Evolutionary conservation across 2,113 vertebrate genomes (phyloP).

Genomic region (Laticauda colubrina): DNA sequence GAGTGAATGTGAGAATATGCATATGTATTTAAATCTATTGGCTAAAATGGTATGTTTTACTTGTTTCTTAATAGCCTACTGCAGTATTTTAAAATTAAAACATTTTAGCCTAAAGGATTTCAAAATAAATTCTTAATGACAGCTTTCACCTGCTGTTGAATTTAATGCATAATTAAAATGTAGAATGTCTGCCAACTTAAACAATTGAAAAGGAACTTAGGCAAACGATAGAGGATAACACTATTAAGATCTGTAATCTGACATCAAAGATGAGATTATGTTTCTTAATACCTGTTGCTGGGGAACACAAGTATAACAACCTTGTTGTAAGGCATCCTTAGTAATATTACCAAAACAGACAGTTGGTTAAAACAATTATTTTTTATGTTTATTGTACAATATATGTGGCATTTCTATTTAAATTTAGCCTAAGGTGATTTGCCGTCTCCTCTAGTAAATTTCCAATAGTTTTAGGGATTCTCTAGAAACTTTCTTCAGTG

Average conservation of each 20-base stretch:
- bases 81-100: not conserved
- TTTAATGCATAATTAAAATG: not conserved
- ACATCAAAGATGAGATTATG: not conserved
- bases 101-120: not conserved
- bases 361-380: not conserved
- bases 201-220: not conserved
- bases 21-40: not conserved
- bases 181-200: not conserved
- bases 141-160: not conserved
- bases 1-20: not conserved
- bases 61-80: not conserved
- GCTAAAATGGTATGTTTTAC: not conserved
- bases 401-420: not conserved
- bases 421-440: not conserved
- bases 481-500: not conserved
- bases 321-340: not conserved
- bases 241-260: not conserved
- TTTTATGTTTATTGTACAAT: not conserved
- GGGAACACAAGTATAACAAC: not conserved
- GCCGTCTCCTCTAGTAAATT: not conserved
- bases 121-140: not conserved
- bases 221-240: not conserved
- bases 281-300: not conserved
- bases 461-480: not conserved
- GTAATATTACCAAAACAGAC: not conserved